A percentile compares a stretch with the other conserved stretches of the same genome.
Conservation (phyloP, 2,888 invertebrate genomes). For the Barypeithes pellucidus region DNA sequence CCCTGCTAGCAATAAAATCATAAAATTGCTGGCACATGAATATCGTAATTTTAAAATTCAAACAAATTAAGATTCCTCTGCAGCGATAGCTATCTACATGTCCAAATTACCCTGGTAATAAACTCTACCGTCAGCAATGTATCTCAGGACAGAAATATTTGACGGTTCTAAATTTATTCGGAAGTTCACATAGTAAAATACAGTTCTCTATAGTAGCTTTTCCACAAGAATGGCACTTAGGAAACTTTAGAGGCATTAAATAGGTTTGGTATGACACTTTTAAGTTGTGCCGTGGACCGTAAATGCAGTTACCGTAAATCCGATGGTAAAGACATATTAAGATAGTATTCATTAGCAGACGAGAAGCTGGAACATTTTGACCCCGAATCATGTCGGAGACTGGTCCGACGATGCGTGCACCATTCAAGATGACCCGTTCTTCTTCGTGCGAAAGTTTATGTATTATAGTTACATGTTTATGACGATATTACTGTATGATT, state of each 20-base stretch:
- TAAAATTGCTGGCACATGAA: no score
- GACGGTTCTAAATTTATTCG: background rate
- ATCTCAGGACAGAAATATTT: no score
- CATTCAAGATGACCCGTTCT: slow-evolving; percentile 55
- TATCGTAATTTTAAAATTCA: no score
- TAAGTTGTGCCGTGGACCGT: slow-evolving; percentile 53
- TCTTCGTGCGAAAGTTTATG: slow-evolving; percentile 29
- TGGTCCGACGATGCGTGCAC: slow-evolving; percentile 63
- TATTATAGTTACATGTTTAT: slow-evolving; percentile 21
- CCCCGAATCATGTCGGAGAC: slow-evolving; percentile 61
- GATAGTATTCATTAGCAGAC: slow-evolving; percentile 66
- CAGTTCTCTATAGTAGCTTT: slow-evolving; percentile 17
- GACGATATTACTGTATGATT: slow-evolving; percentile 11
- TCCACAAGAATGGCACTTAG: slow-evolving; percentile 41
- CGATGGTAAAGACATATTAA: slow-evolving; percentile 67
- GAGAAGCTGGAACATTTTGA: slow-evolving; percentile 34
- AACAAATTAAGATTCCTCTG: no score
- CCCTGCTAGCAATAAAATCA: no score
- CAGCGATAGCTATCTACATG: no score
- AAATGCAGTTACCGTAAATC: slow-evolving; percentile 56
- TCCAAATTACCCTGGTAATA: no score
- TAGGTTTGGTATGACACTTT: slow-evolving; percentile 49
- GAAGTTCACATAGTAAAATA: slow-evolving; percentile 3
- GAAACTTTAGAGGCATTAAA: slow-evolving; percentile 35
- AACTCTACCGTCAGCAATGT: no score